Evolutionary conservation across 2,797 vertebrate species (phyloP), one percentile per base, ranked within the genome.

Genomic region (Chromobotia macracanthus): DNA sequence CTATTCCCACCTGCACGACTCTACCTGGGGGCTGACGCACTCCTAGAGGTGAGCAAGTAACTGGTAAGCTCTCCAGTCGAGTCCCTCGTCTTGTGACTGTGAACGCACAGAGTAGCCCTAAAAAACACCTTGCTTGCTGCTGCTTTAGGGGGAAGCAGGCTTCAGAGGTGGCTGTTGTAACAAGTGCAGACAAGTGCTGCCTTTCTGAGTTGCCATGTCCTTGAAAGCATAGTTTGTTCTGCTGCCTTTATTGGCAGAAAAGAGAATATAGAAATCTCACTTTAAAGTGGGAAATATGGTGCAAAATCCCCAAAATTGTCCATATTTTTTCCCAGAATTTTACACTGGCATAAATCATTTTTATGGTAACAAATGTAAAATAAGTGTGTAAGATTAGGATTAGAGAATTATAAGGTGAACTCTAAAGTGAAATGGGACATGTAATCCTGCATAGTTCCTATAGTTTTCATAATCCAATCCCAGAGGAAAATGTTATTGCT

Each of bases 141-240:
- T 64, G 76, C 79, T 83, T 80, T 72, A 80, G 86, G 72, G 73
- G 84, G 85, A 83, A 70, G 68, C 19, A 72, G 72, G 79, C 63
- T 77, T 87, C 69, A 18, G 63, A 82, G 79, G 75, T 79, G 73
- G 50, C 77, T 80, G 79, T 21, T 72, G 81, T 82, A 83, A 66
- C 80, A 65, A 80, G 80, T 28, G 55, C 68, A 82, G 50, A 87
- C 79, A 79, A 73, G 72, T 79, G 76, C 75, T 81, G 68, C 51
- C 66, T 41, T 79, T 88, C 71, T 78, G 65, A 75, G 79, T 64
- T 21, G 35, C 68, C 82, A 77, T 84, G 84, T 85, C 88, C 86
- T 88, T 85, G 79, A 88, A 82, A 84, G 69, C 61, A 84, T 66
- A 71, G 53, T 70, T 77, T 79, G 84, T 81, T 77, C 80, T 72